Base-by-base conservation (phyloP, 2,888 invertebrate genomes). In the Nowickia ferox region DNA sequence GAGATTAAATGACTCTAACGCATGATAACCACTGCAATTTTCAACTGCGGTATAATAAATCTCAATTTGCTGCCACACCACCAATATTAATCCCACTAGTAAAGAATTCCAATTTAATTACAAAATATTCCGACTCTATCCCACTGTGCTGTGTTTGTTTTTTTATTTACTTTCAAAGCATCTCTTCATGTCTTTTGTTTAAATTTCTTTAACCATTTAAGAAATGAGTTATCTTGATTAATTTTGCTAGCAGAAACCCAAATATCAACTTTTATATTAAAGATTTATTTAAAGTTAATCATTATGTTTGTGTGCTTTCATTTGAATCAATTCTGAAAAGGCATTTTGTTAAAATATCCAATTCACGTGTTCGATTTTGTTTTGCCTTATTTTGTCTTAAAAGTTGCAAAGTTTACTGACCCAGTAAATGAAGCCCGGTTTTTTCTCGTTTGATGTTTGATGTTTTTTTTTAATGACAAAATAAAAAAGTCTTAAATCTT, bases 281-380 rank as follows among this genome's bases (percentile, higher is more conserved):
- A 19, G 51, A 51, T 13, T 53, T 19, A 68, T 66, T 66, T n/a
- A 66, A 38, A 48, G 30, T 30, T 30, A 40, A 9, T n/a, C 30
- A 30, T 30, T 30, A 30, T 30, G 6, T 30, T 59, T 9, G 11
- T 48, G 17, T 48, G 48, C 17, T 48, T 48, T 48, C 9, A 13
- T 13, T 55, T 10, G 1, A 55, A 55, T 55, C 13, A 22, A 55
- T 11, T 22, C 13, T 13, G 0, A 13, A 30, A 57, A 57, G 15
- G 8, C 22, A 9, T 30, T 57, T 30, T 15, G 68, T 40, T 38
- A 30, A 30, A 30, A 30, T 6, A 6, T 30, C 30, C 6, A 6
- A 30, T 30, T 30, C 30, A 6, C 30, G 30, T 30, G 30, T 30
- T 30, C 30, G 6, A 30, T 30, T 30, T 30, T 30, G 30, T 30